Percentiles rank a stretch among this genome's conserved stretches.
These are phyloP conservation scores for Dromiciops gliroides DNA, from an alignment of 2,113 vertebrate species.

Conservation along the genomic window DNA sequence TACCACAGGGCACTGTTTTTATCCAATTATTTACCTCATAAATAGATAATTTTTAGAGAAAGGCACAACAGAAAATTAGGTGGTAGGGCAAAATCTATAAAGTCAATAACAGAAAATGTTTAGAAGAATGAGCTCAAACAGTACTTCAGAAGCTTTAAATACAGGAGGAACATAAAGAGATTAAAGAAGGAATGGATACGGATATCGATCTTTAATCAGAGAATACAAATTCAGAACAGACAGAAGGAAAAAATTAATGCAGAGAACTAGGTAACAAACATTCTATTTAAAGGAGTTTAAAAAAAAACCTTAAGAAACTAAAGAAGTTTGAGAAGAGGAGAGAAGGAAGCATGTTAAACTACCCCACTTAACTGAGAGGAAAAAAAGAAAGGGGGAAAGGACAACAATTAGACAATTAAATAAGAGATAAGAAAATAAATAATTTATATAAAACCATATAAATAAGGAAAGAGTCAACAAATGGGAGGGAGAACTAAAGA, in stretches of 20 bases:
- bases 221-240: neutral
- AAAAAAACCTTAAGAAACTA: too few relatives aligned
- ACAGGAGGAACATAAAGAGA: neutral
- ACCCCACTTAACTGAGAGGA: too few relatives aligned
- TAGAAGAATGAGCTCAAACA: neutral
- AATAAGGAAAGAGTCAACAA: neutral
- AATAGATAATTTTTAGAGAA: too few relatives aligned
- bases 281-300: too few relatives aligned
- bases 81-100: neutral
- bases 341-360: too few relatives aligned
- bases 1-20: too few relatives aligned
- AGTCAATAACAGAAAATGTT: neutral
- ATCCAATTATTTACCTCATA: too few relatives aligned
- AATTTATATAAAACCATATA: neutral
- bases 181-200: neutral
- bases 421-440: too few relatives aligned
- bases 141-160: neutral
- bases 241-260: neutral
- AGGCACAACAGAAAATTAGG: neutral
- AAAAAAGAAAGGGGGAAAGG: too few relatives aligned
- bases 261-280: too few relatives aligned
- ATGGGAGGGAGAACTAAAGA: neutral
- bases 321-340: too few relatives aligned
- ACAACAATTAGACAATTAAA: too few relatives aligned
- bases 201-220: neutral